Evolutionary conservation across 64 coral and sea anemone genomes (phyloP), one percentile per base, ranked within the genome.

Genomic region (Pachyseris speciosa): DNA sequence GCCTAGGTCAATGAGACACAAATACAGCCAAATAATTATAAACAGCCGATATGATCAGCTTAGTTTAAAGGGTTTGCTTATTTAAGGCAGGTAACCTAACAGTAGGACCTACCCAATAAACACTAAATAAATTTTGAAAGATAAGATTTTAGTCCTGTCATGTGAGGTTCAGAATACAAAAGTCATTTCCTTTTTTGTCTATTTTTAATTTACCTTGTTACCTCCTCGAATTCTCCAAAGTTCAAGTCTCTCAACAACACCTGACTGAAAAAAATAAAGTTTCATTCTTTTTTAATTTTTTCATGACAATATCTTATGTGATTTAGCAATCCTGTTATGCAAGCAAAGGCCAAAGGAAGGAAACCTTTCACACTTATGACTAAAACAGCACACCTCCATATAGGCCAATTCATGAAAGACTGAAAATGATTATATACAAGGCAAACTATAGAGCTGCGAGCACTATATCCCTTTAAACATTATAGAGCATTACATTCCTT

Each of bases 111-210:
- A 65, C 61, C 61, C 61, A 65, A 65, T 65, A 65, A 29, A 65
- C 61, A 65, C 27, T 65, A 29, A 65, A 9, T 28, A 28, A 65
- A 65, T 65, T 65, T 65, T 65, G n/a, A 30, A 65, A 65, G 55
- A 65, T 65, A 65, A 65, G 5, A 65, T 65, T 65, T 65, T 65
- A 65, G 61, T 65, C 61, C 61, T 65, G 61, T 65, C n/a, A 65
- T 29, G n/a, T 29, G 61, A 3, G 61, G 61, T 65, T 65, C 61
- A 65, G 24, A 65, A 65, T 65, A 65, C 61, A 65, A 29, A n/a
- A 65, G 61, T 65, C 61, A 65, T 65, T 65, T 65, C 26, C 26
- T 65, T 65, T 64, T 65, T 65, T 65, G 61, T 65, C 61, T 65
- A 65, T 65, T 65, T 65, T 65, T 65, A 65, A 65, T 26, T 65